Evolutionary conservation across 2,113 vertebrate species (phyloP).

Genomic region (Hymenochirus boettgeri): DNA sequence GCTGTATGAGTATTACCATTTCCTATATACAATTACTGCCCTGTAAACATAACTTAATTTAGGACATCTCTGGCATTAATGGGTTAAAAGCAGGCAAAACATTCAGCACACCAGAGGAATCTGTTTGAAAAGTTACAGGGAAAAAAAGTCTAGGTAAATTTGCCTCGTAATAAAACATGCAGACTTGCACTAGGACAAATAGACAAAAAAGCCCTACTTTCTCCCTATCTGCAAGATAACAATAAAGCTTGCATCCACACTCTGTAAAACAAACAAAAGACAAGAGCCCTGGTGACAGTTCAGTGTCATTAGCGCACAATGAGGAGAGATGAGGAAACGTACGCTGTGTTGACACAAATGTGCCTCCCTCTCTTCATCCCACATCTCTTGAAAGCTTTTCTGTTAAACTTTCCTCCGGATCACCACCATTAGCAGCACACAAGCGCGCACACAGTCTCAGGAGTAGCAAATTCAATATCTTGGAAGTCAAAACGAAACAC

Average conservation of each 20-base stretch:
- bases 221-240: conserved; percentile 71
- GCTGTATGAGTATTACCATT: not conserved
- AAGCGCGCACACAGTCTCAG: conserved; percentile 64
- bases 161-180: conserved; percentile 73
- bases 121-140: conserved; percentile 52
- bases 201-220: conserved; percentile 62
- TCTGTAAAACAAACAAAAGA: conserved; percentile 74
- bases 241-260: conserved; percentile 66
- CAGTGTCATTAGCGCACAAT: conserved; percentile 80
- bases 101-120: conserved; percentile 34
- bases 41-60: too few relatives aligned
- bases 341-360: conserved; percentile 81
- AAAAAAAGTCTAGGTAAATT: conserved; percentile 63
- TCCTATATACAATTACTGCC: too few relatives aligned
- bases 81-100: conserved; percentile 16
- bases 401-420: conserved; percentile 74
- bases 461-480: conserved; percentile 75
- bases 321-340: conserved; percentile 82
- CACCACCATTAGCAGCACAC: conserved; percentile 62
- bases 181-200: conserved; percentile 65
- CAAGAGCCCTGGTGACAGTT: conserved; percentile 71
- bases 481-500: conserved; percentile 65
- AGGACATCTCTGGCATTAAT: conserved; percentile 7
- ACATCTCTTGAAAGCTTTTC: conserved; percentile 80
- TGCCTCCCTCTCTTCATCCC: conserved; percentile 65